These are phyloP conservation scores for Nyctalus aviator DNA, from an alignment of 2,797 vertebrate species.

Conservation along the genomic window DNA sequence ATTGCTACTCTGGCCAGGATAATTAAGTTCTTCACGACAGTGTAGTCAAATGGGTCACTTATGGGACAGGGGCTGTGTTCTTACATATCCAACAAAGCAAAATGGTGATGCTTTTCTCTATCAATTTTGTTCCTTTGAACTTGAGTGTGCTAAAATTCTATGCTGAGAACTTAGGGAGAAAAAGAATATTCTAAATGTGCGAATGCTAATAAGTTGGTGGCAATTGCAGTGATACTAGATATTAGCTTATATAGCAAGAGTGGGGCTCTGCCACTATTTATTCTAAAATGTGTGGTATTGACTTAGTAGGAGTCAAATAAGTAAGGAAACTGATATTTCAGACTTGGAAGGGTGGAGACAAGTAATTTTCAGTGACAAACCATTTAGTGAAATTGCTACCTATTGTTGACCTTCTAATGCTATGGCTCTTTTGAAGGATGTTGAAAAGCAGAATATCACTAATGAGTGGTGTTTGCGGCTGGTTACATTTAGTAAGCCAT, in stretches of 20 bases:
- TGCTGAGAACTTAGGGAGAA: constrained; percentile 48
- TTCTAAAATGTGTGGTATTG: not conserved
- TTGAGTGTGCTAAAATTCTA: not conserved
- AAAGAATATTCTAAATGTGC: not conserved
- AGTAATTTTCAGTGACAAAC: not conserved
- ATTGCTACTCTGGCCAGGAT: not conserved
- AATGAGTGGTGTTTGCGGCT: not conserved
- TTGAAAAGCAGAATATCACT: not conserved
- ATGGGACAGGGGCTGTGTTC: not conserved
- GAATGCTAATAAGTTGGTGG: not conserved
- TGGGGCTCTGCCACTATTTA: not conserved
- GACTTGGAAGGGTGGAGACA: not conserved
- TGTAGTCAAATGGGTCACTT: not conserved
- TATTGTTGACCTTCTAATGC: not conserved
- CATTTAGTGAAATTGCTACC: not conserved
- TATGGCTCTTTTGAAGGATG: not conserved
- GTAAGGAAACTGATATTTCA: not conserved
- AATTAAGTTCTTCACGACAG: not conserved
- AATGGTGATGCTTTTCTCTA: not conserved
- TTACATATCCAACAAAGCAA: not conserved
- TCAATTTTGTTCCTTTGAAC: constrained; percentile 16
- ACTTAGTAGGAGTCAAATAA: not conserved
- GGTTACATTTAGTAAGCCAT: not conserved
- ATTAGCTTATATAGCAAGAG: not conserved
- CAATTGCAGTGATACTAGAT: not conserved